Evolutionary conservation across 2,888 invertebrate species (phyloP), one percentile per base, ranked within the genome.

Genomic region (Drosophila subquinaria): DNA sequence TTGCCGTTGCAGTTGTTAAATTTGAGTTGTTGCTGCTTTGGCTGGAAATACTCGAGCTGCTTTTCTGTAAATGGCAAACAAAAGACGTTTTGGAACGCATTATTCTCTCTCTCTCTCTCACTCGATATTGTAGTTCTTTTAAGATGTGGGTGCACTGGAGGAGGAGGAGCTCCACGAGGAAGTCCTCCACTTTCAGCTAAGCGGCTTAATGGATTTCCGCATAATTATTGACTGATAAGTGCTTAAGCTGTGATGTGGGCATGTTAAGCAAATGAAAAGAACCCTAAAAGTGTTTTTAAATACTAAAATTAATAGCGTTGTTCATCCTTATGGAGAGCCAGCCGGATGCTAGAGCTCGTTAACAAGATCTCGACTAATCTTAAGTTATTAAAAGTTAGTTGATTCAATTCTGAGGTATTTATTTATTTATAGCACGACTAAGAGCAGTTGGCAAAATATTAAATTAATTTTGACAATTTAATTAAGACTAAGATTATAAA

Each of bases 11-110:
- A 84, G 84, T 87, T 84, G 84, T 79, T 81, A 84, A 79, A 76
- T 88, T 88, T 75, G 90, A 90, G 81, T 81, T 92, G 86, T 82
- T 92, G 79, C 90, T 91, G 89, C 89, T 90, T 73, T 88, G 90
- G 72, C 90, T 92, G 74, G 92, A 91, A 76, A 91, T 90, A 83
- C 92, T 91, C 85, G 92, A 91, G 71, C 88, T 92, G 87, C 92
- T 92, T 90, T 92, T 92, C 91, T 92, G 89, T 89, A 85, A 85
- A 83, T 84, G 88, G 84, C 69, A 73, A 69, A 43, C 65, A 81
- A 81, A 74, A 53, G 56, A 65, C 69, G 63, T 65, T 53, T 69
- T 52, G 38, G 15, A 50, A 59, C 52, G 38, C 60, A 69, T 78
- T 65, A 76, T 51, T 73, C 20, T 51, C 45, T 60, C n/a, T 42